Evolutionary conservation across 1,140 invertebrate species (phyloP).

Genomic region (Adelges cooleyi): DNA sequence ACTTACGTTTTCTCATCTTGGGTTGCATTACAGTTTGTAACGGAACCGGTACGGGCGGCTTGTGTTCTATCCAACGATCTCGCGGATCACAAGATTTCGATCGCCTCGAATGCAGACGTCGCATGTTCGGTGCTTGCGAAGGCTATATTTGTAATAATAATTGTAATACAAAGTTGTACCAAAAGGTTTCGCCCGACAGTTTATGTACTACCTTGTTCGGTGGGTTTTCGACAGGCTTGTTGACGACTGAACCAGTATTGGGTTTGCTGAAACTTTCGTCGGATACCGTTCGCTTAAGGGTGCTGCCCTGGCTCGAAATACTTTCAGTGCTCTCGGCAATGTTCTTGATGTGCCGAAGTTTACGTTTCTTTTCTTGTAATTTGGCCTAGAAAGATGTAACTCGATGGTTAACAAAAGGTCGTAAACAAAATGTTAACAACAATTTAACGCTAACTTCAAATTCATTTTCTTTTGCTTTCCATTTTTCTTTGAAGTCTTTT

Average conservation of each 20-base stretch:
- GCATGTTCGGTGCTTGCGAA: background rate
- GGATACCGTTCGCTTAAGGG: background rate
- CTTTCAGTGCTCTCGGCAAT: conserved; percentile 14
- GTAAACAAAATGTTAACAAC: too few species aligned
- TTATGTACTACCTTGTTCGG: background rate
- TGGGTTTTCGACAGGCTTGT: background rate
- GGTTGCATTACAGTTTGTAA: conserved; percentile 82
- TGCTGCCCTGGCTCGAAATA: background rate
- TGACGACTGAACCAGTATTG: background rate
- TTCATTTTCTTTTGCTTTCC: conserved; percentile 53
- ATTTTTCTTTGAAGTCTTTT: conserved; percentile 50
- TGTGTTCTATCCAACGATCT: conserved; percentile 82
- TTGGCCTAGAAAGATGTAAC: background rate
- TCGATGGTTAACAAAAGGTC: background rate
- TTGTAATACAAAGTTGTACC: too few species aligned
- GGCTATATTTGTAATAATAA: background rate
- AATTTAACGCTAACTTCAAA: conserved; percentile 40
- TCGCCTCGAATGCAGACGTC: conserved; percentile 35
- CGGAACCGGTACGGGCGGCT: conserved; percentile 56
- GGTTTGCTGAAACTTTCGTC: conserved; percentile 15
- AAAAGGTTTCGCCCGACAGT: too few species aligned
- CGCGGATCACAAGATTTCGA: conserved; percentile 58
- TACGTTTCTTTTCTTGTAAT: conserved; percentile 22
- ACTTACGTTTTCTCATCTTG: conserved; percentile 62
- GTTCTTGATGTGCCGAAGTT: conserved; percentile 22